Conservation (phyloP, 2,888 invertebrate species). For the Shargacucullia verbasci region DNA sequence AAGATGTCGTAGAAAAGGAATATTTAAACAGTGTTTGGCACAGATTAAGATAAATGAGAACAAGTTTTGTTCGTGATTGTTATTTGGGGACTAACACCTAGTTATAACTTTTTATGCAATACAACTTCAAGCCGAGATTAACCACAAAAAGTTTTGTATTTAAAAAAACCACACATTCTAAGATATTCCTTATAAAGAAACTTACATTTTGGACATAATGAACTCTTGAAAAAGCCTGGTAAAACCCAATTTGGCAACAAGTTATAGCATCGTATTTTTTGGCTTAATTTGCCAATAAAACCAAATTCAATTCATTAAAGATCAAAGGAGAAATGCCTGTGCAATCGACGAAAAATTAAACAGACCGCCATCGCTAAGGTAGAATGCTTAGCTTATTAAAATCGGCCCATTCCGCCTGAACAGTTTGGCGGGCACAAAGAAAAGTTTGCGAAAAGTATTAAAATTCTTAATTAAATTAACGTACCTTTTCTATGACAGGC, state of each 20-base stretch:
- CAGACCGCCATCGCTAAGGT: constrained; percentile 15
- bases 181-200: no score
- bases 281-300: not conserved
- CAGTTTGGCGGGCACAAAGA: constrained; percentile 36
- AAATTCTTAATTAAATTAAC: constrained; percentile 76
- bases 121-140: no score
- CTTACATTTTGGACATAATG: no score
- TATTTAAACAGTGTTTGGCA: constrained; percentile 13
- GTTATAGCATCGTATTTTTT: not conserved
- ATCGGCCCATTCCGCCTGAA: constrained; percentile 26
- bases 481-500: constrained; percentile 51
- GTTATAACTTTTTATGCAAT: no score
- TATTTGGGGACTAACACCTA: no score
- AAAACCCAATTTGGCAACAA: no score
- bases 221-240: no score
- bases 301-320: constrained; percentile 4
- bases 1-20: constrained; percentile 12
- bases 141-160: no score
- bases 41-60: no score
- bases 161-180: no score
- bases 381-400: constrained; percentile 34
- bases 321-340: constrained; percentile 17
- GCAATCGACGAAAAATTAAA: constrained; percentile 21
- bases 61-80: no score
- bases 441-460: constrained; percentile 67